Base-by-base conservation (phyloP, 2,888 invertebrate genomes). In the Lottia gigantea region DNA sequence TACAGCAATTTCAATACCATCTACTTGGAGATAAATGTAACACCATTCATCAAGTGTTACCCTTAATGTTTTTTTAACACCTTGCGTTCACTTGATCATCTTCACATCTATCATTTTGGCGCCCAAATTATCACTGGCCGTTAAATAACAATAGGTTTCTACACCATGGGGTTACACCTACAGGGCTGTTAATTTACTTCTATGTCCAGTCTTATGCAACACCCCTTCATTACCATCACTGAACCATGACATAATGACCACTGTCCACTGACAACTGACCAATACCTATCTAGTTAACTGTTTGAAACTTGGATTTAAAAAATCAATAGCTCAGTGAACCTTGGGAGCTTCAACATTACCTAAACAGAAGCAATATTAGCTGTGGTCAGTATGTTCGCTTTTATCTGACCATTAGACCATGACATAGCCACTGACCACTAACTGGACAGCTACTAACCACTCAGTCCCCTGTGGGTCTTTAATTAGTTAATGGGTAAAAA, bases 111-210 rank as follows among this genome's bases (percentile, higher is more conserved):
- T 55, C 55, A 55, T 55, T 55, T 55, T 55, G 55, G 55, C 55
- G 55, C 55, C 55, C 55, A 55, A 55, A 55, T 55, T 55, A 55
- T 55, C 55, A 55, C 55, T 55, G 55, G 19, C 55, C 55, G 23
- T 55, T 23, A 55, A 55, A 55, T 55, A 19, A 55, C 55, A 55
- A 55, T 55, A 23, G 55, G 55, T 23, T 23, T 55, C 19, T 55
- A 19, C 55, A 55, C 55, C 55, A 55, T 23, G 4, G 55, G 55
- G 55, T 55, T 55, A 55, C 55, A 55, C 23, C 55, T 55, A 55
- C 55, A 55, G 55, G 40, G 55, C 55, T 23, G 55, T 55, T 55
- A 55, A 55, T 55, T 55, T 55, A 55, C 55, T 55, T 55, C 55
- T 23, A 11, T 55, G 55, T 23, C 55, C 23, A 12, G 19, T 2